Base-by-base conservation (phyloP, 1,140 invertebrate genomes). In the Ganaspis sp. region DNA sequence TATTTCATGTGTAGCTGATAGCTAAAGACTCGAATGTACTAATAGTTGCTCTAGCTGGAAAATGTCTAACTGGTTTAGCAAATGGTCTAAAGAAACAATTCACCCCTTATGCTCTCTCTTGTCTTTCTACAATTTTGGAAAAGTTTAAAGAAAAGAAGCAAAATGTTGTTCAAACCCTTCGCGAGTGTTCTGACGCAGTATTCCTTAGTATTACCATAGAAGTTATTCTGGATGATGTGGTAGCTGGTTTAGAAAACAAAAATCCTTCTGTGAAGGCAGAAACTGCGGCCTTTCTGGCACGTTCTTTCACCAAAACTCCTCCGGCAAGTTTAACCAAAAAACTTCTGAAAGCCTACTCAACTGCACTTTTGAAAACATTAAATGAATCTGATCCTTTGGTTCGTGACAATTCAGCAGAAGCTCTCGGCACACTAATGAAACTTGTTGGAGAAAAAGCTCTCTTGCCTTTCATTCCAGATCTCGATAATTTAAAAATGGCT, bases 61-160 rank as follows among this genome's bases (percentile, higher is more conserved):
- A 98, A 90, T 96, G 96, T 88, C 86, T 99, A 5, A 93, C 95
- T 8, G 93, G 95, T 71, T 87, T 99, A 45, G 98, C 98, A 0
- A 93, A 88, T 54, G 98, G 98, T 15, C 91, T 99, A 17, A 95
- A 98, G 53, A 97, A 95, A 86, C 95, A 96, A 75, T 99, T 99
- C 90, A 92, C 94, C 11, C 93, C 95, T 0, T 98, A 99, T 92
- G 95, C 97, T 0, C 85, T 92, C n/a, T 93, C 94, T 34, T 96
- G 96, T 85, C 92, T 99, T 9, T 93, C 96, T 1, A 93, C 94
- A 0, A 92, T 98, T 23, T 89, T 99, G 9, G 98, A 99, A 84
- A 99, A 99, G 92, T 99, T 99, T 86, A 98, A 98, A 86, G 99
- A 99, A 90, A 99, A 99, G 92, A 99, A 99, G 86, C 92, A 94